A percentile compares a stretch with the other conserved stretches of the same genome.
Conservation (phyloP, 2,113 vertebrate genomes). For the Arenaria interpres region DNA sequence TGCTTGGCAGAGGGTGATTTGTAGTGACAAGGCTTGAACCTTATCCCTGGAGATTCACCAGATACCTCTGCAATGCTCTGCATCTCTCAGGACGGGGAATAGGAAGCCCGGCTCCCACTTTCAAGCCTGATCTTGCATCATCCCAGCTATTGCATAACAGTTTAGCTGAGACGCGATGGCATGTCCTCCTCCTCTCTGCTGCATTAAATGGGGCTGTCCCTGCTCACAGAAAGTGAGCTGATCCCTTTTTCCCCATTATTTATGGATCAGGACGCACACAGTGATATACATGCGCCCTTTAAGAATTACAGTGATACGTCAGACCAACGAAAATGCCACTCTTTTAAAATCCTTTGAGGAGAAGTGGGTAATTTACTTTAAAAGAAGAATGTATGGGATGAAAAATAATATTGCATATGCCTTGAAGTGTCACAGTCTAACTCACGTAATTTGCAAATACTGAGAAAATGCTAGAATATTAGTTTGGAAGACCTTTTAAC, state of each 20-base stretch:
- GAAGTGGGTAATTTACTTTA: background rate
- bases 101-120: constrained; percentile 57
- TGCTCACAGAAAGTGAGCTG: background rate
- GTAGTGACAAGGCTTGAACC: constrained; percentile 74
- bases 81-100: constrained; percentile 43
- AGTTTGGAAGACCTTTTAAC: background rate
- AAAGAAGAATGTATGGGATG: background rate
- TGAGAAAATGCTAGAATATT: background rate
- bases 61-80: constrained; percentile 71
- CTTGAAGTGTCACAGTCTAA: background rate
- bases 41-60: constrained; percentile 73
- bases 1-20: constrained; percentile 76
- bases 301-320: background rate
- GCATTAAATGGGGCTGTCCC: background rate
- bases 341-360: background rate
- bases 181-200: background rate
- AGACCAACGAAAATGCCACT: background rate
- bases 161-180: background rate
- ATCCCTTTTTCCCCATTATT: background rate
- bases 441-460: background rate
- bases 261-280: background rate
- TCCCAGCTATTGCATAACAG: constrained; percentile 43
- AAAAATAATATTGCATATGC: background rate
- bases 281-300: background rate
- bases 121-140: constrained; percentile 53